Percentiles rank a stretch among this genome's conserved stretches.
phyloP scores from a whole-genome alignment of 2,113 vertebrate genomes.

The Mesoclemmys tuberculata region DNA sequence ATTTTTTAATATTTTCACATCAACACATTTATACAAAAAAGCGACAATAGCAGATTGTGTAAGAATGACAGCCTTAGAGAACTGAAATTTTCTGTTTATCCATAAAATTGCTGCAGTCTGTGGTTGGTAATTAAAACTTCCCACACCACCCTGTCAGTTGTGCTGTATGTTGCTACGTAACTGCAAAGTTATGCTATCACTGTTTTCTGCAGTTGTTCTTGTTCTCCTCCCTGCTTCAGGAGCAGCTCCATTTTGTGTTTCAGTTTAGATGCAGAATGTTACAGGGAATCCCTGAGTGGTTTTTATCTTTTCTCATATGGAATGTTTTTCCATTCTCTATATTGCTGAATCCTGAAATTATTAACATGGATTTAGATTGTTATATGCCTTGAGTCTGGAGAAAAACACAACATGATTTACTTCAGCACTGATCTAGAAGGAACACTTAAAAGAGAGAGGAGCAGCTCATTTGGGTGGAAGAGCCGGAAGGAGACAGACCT shows the following conservation, averaged over 20 bases:
- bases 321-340: too few relatives aligned
- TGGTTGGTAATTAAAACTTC: background rate
- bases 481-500: too few relatives aligned
- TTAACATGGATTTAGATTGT: background rate
- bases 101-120: background rate
- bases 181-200: background rate
- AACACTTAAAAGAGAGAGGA: too few relatives aligned
- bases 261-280: background rate
- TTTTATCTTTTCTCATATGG: background rate
- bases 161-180: background rate
- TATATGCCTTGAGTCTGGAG: background rate
- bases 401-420: background rate
- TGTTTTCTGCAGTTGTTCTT: background rate
- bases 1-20: background rate
- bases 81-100: background rate
- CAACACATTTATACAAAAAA: background rate
- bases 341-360: background rate
- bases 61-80: background rate
- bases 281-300: background rate
- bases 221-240: background rate
- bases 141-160: background rate
- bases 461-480: too few relatives aligned
- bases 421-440: background rate
- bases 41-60: background rate
- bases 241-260: background rate